A percentile compares a stretch with the other conserved stretches of the same genome.
Evolutionary conservation across 2,797 vertebrate genomes (phyloP).

Genomic region (Xenopus petersii): DNA sequence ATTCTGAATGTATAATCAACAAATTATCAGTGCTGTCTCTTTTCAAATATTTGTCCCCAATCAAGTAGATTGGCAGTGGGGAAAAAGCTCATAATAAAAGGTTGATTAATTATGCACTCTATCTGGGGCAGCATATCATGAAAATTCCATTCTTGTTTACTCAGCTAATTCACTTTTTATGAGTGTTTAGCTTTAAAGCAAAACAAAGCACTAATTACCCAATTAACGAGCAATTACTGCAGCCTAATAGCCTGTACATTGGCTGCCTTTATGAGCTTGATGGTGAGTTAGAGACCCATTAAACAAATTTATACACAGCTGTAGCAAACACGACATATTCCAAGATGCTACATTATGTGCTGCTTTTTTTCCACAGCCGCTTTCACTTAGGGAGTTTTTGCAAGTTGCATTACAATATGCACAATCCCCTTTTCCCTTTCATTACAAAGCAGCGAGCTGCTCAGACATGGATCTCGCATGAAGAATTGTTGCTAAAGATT

Average conservation of each 20-base stretch:
- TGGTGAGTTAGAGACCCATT: slow-evolving; percentile 80
- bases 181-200: slow-evolving; percentile 72
- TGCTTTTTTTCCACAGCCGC: slow-evolving; percentile 57
- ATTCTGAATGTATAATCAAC: no score
- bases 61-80: not conserved
- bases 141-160: slow-evolving; percentile 67
- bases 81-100: slow-evolving; percentile 64
- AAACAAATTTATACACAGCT: slow-evolving; percentile 70
- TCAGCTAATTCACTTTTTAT: slow-evolving; percentile 72
- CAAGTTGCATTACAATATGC: slow-evolving; percentile 29
- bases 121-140: slow-evolving; percentile 60
- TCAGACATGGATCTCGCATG: slow-evolving; percentile 4
- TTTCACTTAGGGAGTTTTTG: slow-evolving; percentile 48
- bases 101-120: slow-evolving; percentile 64
- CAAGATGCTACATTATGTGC: slow-evolving; percentile 67
- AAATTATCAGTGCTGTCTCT: not conserved
- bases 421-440: slow-evolving; percentile 1
- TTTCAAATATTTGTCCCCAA: slow-evolving; percentile 36
- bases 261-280: slow-evolving; percentile 78
- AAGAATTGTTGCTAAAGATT: no score
- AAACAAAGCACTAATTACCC: slow-evolving; percentile 92
- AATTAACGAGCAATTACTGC: slow-evolving; percentile 91
- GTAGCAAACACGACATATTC: slow-evolving; percentile 65
- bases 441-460: slow-evolving; percentile 24
- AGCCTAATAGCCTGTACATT: slow-evolving; percentile 83